Evolutionary conservation across 2,113 vertebrate species (phyloP), one percentile per base, ranked within the genome.

Genomic region (Rhadina sibilatrix): DNA sequence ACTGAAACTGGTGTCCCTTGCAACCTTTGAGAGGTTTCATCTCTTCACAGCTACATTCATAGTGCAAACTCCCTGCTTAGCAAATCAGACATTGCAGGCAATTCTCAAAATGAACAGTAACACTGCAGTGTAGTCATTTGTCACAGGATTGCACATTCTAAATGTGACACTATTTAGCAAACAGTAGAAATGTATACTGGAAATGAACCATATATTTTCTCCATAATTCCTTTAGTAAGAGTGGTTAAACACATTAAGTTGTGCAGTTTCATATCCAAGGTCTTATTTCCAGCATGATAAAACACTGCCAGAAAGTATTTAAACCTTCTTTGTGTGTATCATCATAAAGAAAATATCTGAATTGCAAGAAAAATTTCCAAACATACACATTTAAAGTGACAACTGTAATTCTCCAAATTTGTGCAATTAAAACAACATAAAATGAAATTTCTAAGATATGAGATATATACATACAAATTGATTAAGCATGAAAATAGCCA

Each of bases 131-230:
- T 4, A 84, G 57, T 86, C 54, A 69, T 83, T 88, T 80, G 83
- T 83, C 77, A 90, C 52, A 47, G 56, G 70, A 82, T 7, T 84
- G 57, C 74, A 91, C 81, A 52, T 68, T 83, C 64, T 68, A 74
- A 87, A 87, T 59, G 81, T 38, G 68, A 77, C 52, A 37, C 56
- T 66, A 75, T 79, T 87, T 84, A 76, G 78, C 74, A 91, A 87
- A 82, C 11, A 68, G 44, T 47, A 68, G 61, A 92, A 79, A 38
- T 19, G 31, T 52, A 68, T 87, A 79, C 37, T 61, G 63, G 54
- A 94, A 96, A 76, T 54, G 40, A 95, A 90, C 53, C 63, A 72
- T 52, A 8, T 40, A 74, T 80, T 88, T 89, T 88, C 75, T 83
- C 56, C 28, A 46, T 49, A 90, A 87, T 88, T 90, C 71, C 57